Base-by-base conservation (phyloP, 2,113 vertebrate species). In the Solenodon paradoxus region DNA sequence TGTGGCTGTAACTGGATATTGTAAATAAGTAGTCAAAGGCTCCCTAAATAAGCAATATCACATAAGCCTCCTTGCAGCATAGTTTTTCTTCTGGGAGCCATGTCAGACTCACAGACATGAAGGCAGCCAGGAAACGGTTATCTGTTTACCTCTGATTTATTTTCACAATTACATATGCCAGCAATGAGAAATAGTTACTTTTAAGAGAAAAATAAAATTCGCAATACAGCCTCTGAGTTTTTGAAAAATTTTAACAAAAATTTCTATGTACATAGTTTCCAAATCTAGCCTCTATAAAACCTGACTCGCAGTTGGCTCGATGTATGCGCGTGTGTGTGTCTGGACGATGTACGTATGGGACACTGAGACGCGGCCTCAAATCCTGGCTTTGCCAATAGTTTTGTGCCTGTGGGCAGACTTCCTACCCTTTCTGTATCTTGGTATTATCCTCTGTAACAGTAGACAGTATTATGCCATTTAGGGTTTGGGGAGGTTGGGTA, bases 101-200 rank as follows among this genome's bases (percentile, higher is more conserved):
- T 51, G 78, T 95, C 90, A 96, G 78, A 6, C 72, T 96, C 91
- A 77, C 69, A 92, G 94, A 96, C 94, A 59, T 16, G 53, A 94
- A 95, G 93, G 74, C 75, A 87, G 81, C 92, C 95, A 96, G 66
- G 47, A 92, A 93, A 59, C n/a, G 82, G 59, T 42, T 97, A 96
- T 88, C 84, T 80, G 20, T 92, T 97, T 95, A 53, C 57, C 84
- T 45, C 68, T 71, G 26, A 68, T 28, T 81, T 96, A 85, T 96
- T 88, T 97, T 86, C 77, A 86, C 63, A 96, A 94, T 45, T 49
- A 45, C 28, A 61, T 28, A 32, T 0, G 17, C 49, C 38, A 96
- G 80, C 63, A 51, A 55, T 90, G 69, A 45, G 5, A 95, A 4
- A 22, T 61, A 94, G 5, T n/a, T 51, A 2, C 82, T 95, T 84